Evolutionary conservation across 2,797 vertebrate genomes (phyloP).

Genomic region (Sebastes oblongus): DNA sequence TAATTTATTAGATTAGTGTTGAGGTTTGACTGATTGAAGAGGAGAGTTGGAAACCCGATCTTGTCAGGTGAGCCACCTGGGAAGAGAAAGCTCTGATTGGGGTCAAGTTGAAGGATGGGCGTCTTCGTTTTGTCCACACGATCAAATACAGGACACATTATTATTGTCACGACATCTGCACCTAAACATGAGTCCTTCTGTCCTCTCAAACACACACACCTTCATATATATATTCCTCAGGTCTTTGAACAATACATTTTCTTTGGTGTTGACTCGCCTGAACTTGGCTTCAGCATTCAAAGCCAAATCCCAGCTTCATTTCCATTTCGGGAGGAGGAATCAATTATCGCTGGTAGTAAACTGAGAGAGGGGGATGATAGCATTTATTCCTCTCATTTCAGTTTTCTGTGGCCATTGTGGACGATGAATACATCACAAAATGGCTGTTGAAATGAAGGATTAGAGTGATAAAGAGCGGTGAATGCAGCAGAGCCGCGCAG

Average conservation of each 20-base stretch:
- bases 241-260: neutral
- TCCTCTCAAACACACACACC: neutral
- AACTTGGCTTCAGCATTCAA: conserved; percentile 39
- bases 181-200: neutral
- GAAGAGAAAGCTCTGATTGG: conserved; percentile 57
- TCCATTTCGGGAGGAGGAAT: conserved; percentile 43
- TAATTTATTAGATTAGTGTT: neutral
- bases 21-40: neutral
- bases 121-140: conserved; percentile 46
- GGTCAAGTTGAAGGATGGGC: conserved; percentile 53
- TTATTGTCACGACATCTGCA: conserved; percentile 28
- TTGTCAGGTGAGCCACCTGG: conserved; percentile 75
- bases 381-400: conserved; percentile 60
- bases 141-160: conserved; percentile 10
- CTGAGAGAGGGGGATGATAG: conserved; percentile 33
- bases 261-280: neutral
- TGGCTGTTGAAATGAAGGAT: conserved; percentile 72
- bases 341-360: conserved; percentile 52
- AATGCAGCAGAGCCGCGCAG: conserved; percentile 33
- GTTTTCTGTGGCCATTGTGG: conserved; percentile 56
- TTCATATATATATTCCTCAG: neutral
- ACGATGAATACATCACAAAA: conserved; percentile 56
- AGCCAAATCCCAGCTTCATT: conserved; percentile 23
- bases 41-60: conserved; percentile 58
- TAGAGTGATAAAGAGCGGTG: conserved; percentile 56